Percentiles rank a stretch among this genome's conserved stretches.
These are phyloP conservation scores for Girardinus metallicus DNA, from an alignment of 2,797 vertebrate genomes.

Conservation along the genomic window DNA sequence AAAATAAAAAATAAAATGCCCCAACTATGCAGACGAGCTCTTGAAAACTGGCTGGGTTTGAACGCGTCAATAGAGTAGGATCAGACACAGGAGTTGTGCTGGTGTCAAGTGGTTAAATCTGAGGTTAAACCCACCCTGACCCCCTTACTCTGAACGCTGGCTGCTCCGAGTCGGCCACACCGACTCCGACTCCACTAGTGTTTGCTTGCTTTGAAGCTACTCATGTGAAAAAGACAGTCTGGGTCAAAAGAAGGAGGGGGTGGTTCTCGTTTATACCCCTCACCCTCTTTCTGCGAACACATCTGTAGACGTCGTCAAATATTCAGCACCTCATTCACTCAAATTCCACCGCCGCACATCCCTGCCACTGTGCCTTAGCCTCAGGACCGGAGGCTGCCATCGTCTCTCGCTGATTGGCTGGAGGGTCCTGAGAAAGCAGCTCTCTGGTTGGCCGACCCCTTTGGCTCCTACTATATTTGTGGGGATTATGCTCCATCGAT, in stretches of 20 bases:
- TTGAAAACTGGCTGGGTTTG: constrained; percentile 38
- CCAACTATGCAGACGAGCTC: constrained; percentile 38
- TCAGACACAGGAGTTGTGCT: constrained; percentile 24
- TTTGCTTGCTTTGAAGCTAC: constrained; percentile 34
- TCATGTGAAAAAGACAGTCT: constrained; percentile 68
- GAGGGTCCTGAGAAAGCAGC: constrained; percentile 35
- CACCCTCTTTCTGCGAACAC: constrained; percentile 26
- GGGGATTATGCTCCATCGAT: constrained; percentile 76
- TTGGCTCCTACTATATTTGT: constrained; percentile 59
- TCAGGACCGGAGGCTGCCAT: constrained; percentile 23
- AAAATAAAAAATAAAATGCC: neutral
- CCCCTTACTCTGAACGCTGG: constrained; percentile 13
- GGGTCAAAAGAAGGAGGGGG: constrained; percentile 37
- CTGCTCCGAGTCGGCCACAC: constrained; percentile 42
- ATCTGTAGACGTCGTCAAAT: constrained; percentile 51
- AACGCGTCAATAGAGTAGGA: constrained; percentile 37
- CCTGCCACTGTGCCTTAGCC: constrained; percentile 55
- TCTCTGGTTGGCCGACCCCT: constrained; percentile 52
- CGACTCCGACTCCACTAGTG: constrained; percentile 34
- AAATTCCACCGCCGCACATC: constrained; percentile 29
- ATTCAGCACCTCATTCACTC: constrained; percentile 59
- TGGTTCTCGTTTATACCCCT: constrained; percentile 44
- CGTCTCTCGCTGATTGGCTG: constrained; percentile 58
- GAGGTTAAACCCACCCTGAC: constrained; percentile 37
- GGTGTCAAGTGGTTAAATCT: constrained; percentile 2